Base-by-base conservation (phyloP, 2,888 invertebrate genomes). In the Thalpophila matura region DNA sequence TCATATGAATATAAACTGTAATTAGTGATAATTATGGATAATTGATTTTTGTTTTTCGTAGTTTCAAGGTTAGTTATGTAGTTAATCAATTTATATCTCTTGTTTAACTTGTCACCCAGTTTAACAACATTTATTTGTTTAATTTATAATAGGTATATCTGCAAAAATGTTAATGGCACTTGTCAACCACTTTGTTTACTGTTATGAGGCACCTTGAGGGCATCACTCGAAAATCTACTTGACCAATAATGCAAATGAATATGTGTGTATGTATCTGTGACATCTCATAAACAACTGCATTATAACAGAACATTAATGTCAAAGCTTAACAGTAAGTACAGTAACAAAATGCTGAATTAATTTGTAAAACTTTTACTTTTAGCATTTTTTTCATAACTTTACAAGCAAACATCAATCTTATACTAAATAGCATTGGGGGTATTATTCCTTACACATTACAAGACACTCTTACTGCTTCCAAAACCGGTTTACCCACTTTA, bases 321-420 rank as follows among this genome's bases (percentile, higher is more conserved):
- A 7, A n/a, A n/a, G n/a, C n/a, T n/a, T 12, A n/a, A 22, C 26
- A 61, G 27, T 42, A 33, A 14, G 7, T n/a, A n/a, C n/a, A 26
- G 0, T 14, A n/a, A 29, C 3, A 4, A 1, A 14, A 33, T n/a
- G 33, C 33, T 33, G 9, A 27, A 62, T 49, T 16, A 2, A 47
- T 20, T 47, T 33, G 7, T 7, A n/a, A 35, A 57, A 72, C 71
- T 72, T 70, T 70, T 57, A 71, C 66, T 71, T 59, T 56, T 49
- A 10, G n/a, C 1, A 27, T 14, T 50, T 10, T 14, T 37, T 35
- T 37, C 4, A 1, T 2, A 22, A 7, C 4, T 33, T 20, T 9
- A 26, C 43, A 57, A 2, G 10, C 50, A 40, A 68, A 61, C 6
- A 7, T 49, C 42, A 53, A n/a, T 53, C 65, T 69, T 73, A 63